Base-by-base conservation (phyloP, 2,113 vertebrate species). In the Glareola pratincola region DNA sequence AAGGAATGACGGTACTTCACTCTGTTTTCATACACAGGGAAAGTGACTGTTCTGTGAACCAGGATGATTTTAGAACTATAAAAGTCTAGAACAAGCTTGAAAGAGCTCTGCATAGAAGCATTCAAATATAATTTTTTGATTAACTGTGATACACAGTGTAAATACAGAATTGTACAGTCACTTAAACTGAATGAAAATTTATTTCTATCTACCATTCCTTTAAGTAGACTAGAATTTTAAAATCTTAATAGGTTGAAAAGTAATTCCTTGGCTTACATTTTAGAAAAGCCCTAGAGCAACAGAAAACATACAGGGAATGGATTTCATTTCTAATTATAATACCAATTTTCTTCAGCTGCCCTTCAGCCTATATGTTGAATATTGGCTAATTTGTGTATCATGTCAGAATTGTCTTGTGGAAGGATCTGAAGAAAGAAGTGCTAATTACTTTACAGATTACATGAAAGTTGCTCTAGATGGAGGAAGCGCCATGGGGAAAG, bases 241-340 rank as follows among this genome's bases (percentile, higher is more conserved):
- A 90, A 43, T 82, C 45, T 47, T 86, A 43, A 8, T 71, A 41
- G 4, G 2, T 20, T 75, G 64, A 77, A 86, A 94, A 80, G 68
- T 72, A 81, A 43, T 71, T 96, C 68, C 50, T 86, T 89, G 60
- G 9, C 60, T 92, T 45, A 16, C 8, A 45, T 80, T 88, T 92
- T 71, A 69, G 50, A 83, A 90, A 81, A 86, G 79, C 91, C 95
- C 79, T 91, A 37, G 8, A 94, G 95, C 96, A 89, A 86, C 26
- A 64, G 64, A 63, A 95, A 81, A 78, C 43, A 74, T 92, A 45
- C 0, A 77, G 88, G 90, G 94, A 96, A 77, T 84, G 56, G 34
- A 14, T 85, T 93, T 92, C 82, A 80, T 90, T 96, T 94, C 92
- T 96, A 93, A 96, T 97, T 95, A 95, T 94, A 96, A 92, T 95